Evolutionary conservation across 2,888 invertebrate genomes (phyloP).

Genomic region (Platypus cylindrus): DNA sequence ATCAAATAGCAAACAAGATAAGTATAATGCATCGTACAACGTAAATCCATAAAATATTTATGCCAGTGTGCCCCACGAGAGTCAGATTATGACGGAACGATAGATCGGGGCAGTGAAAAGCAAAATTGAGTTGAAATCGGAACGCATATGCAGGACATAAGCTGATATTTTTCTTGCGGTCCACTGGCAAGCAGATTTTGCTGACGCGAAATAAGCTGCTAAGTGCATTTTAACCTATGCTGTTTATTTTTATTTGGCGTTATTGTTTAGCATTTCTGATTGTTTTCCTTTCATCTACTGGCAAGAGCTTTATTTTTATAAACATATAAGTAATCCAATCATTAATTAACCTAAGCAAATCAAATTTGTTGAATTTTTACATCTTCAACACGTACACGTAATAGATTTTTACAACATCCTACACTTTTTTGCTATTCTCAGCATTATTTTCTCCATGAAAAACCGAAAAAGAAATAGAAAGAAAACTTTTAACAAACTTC

Average conservation of each 20-base stretch:
- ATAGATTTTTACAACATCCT: too few relatives aligned
- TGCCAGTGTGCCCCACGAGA: conserved; percentile 30
- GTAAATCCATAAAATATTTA: conserved; percentile 40
- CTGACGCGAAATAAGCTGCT: conserved; percentile 15
- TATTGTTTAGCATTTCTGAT: conserved; percentile 2
- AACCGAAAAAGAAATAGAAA: too few relatives aligned
- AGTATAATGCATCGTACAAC: conserved; percentile 38
- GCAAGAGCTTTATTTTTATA: too few relatives aligned
- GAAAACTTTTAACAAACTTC: conserved; percentile 8
- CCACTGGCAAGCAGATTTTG: conserved; percentile 14
- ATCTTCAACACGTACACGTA: too few relatives aligned
- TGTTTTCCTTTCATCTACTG: too few relatives aligned
- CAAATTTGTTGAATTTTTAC: too few relatives aligned
- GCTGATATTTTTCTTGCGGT: conserved; percentile 17
- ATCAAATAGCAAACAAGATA: conserved; percentile 36
- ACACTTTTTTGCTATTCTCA: too few relatives aligned
- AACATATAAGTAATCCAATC: too few relatives aligned
- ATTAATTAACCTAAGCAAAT: too few relatives aligned
- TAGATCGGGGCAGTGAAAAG: conserved; percentile 12
- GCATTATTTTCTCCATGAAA: too few relatives aligned
- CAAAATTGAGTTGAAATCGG: conserved; percentile 11
- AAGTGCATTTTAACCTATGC: conserved; percentile 14
- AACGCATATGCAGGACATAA: conserved; percentile 9
- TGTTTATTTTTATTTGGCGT: conserved; percentile 1
- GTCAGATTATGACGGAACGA: conserved; percentile 35